phyloP scores from a whole-genome alignment of 2,113 vertebrate genomes.

The Sinocyclocheilus maitianheensis region DNA sequence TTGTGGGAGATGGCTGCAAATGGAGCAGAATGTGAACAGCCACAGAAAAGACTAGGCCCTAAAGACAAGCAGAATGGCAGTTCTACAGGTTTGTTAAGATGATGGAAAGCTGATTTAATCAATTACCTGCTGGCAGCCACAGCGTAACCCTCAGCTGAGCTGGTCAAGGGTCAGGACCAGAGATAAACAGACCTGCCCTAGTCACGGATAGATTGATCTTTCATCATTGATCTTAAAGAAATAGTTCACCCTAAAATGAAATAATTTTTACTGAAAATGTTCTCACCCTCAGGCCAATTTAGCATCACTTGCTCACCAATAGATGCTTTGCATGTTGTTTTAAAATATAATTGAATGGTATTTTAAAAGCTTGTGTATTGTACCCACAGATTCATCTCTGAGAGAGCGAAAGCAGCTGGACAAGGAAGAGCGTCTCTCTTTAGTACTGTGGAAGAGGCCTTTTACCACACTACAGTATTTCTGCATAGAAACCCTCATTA shows the following conservation, averaged over 20 bases:
- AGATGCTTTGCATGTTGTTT: neutral
- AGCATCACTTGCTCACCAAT: no score
- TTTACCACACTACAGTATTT: conserved; percentile 92
- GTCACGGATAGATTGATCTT: neutral
- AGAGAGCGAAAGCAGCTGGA: conserved; percentile 84
- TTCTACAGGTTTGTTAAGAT: conserved; percentile 82
- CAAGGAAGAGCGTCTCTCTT: conserved; percentile 86
- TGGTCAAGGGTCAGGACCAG: conserved; percentile 39
- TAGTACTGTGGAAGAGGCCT: conserved; percentile 92
- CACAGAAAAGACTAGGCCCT: conserved; percentile 83
- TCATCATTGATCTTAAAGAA: neutral
- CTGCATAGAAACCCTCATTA: conserved; percentile 87
- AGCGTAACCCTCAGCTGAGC: conserved; percentile 10
- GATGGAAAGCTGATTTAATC: conserved; percentile 2
- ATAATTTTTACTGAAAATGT: no score
- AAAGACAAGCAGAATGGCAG: conserved; percentile 90
- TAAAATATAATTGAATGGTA: neutral
- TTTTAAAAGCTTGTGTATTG: conserved; percentile 25
- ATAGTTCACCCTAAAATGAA: neutral
- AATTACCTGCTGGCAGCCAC: conserved; percentile 22
- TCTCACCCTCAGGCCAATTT: neutral
- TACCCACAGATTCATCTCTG: conserved; percentile 70
- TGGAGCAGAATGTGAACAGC: conserved; percentile 87
- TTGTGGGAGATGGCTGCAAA: conserved; percentile 93
- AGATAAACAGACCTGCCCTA: conserved; percentile 25